Conservation (phyloP, 2,888 invertebrate genomes). For the Camponotus fellah region DNA sequence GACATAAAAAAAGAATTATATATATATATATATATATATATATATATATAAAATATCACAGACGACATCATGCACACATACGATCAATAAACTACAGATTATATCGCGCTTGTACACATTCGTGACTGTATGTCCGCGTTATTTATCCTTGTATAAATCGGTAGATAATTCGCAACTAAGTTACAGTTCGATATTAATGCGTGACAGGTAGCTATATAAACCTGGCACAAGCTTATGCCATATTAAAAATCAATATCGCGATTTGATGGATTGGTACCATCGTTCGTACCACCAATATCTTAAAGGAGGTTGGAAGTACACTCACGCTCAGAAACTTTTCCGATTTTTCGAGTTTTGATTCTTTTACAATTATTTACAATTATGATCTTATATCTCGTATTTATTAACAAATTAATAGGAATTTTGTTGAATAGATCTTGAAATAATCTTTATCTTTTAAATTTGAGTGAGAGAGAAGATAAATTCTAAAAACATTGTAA, state of each 20-base stretch:
- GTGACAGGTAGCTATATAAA: conserved; percentile 68
- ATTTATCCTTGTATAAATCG: conserved; percentile 34
- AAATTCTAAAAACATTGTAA: background rate
- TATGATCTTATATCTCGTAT: background rate
- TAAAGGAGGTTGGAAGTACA: conserved; percentile 24
- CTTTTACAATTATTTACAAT: background rate
- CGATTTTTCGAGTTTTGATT: conserved; percentile 6
- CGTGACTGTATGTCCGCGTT: background rate
- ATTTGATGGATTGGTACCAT: conserved; percentile 69
- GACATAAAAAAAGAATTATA: background rate
- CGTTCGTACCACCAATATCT: conserved; percentile 57
- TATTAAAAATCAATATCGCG: conserved; percentile 74
- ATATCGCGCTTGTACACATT: conserved; percentile 23
- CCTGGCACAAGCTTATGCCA: conserved; percentile 68
- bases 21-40: background rate
- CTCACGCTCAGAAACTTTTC: conserved; percentile 4
- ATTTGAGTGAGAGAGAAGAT: background rate
- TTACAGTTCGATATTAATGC: conserved; percentile 58
- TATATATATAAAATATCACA: background rate
- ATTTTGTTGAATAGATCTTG: background rate
- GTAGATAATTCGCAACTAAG: conserved; percentile 29
- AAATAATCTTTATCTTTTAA: background rate
- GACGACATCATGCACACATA: background rate
- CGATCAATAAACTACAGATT: conserved; percentile 33
- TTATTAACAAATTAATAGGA: background rate